These are phyloP conservation scores for Siniperca undulata DNA, from an alignment of 2,797 vertebrate genomes.

Conservation along the genomic window DNA sequence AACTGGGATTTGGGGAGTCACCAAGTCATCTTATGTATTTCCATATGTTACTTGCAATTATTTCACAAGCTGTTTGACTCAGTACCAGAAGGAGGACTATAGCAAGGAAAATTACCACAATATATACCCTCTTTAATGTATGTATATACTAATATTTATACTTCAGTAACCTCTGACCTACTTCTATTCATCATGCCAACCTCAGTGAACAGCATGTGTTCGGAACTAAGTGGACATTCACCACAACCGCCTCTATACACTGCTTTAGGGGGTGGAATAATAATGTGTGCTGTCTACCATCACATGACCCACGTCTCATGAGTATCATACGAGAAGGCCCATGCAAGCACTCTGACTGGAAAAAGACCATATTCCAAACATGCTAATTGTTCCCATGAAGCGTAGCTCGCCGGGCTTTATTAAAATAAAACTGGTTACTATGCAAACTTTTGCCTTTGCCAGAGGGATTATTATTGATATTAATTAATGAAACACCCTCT, in stretches of 20 bases:
- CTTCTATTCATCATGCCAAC: constrained; percentile 56
- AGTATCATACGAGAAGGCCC: constrained; percentile 49
- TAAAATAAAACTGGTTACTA: constrained; percentile 45
- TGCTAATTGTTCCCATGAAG: constrained; percentile 50
- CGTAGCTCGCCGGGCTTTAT: constrained; percentile 32
- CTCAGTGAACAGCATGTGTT: constrained; percentile 52
- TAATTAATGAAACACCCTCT: constrained; percentile 30
- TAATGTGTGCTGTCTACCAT: constrained; percentile 59
- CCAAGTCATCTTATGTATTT: constrained; percentile 23
- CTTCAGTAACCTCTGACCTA: constrained; percentile 58
- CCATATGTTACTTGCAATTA: constrained; percentile 54
- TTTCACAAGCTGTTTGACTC: constrained; percentile 34
- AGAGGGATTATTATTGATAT: constrained; percentile 48
- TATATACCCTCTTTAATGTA: constrained; percentile 17
- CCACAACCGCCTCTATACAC: constrained; percentile 38
- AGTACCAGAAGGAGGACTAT: constrained; percentile 24
- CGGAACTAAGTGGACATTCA: constrained; percentile 64
- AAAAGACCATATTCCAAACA: constrained; percentile 31
- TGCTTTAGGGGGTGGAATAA: constrained; percentile 55
- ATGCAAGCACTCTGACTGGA: constrained; percentile 23
- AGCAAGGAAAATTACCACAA: background rate
- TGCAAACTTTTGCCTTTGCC: constrained; percentile 32
- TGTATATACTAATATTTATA: constrained; percentile 35
- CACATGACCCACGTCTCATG: constrained; percentile 72
- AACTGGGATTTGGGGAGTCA: constrained; percentile 10